These are phyloP conservation scores for Argya squamiceps DNA, from an alignment of 2,797 vertebrate species.

Conservation along the genomic window DNA sequence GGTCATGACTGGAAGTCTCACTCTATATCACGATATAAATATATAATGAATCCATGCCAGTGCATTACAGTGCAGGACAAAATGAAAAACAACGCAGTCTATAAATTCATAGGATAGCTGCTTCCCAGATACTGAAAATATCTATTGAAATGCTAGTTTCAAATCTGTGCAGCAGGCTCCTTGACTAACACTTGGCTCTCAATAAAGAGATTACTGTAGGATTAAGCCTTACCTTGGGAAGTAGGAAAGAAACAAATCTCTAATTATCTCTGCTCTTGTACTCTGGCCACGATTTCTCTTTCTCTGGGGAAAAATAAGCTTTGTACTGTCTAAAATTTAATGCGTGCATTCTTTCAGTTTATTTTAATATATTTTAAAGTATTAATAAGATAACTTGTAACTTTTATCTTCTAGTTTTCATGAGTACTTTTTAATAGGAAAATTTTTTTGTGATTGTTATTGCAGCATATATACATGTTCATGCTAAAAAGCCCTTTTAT, in stretches of 20 bases:
- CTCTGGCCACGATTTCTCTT: constrained; percentile 36
- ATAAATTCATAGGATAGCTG: neutral
- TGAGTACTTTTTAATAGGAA: neutral
- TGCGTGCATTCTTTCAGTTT: neutral
- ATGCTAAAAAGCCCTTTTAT: neutral
- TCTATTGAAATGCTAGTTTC: neutral
- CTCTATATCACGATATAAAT: neutral
- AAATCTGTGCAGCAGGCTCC: neutral
- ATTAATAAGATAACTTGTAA: neutral
- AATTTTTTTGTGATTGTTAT: neutral
- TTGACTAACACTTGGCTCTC: constrained; percentile 24
- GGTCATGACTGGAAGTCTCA: neutral
- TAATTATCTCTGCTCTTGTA: constrained; percentile 44
- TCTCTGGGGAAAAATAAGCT: constrained; percentile 44
- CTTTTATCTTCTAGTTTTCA: neutral
- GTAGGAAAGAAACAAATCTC: constrained; percentile 45
- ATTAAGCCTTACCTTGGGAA: constrained; percentile 54
- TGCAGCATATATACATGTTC: neutral
- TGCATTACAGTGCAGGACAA: neutral
- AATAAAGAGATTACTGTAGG: constrained; percentile 47
- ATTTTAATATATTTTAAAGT: constrained; percentile 6
- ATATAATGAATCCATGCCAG: neutral
- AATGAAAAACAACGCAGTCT: neutral
- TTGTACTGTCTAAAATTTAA: constrained; percentile 9
- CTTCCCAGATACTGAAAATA: neutral